These are phyloP conservation scores for Drosophila tristis DNA, from an alignment of 1,140 invertebrate genomes.

Conservation along the genomic window DNA sequence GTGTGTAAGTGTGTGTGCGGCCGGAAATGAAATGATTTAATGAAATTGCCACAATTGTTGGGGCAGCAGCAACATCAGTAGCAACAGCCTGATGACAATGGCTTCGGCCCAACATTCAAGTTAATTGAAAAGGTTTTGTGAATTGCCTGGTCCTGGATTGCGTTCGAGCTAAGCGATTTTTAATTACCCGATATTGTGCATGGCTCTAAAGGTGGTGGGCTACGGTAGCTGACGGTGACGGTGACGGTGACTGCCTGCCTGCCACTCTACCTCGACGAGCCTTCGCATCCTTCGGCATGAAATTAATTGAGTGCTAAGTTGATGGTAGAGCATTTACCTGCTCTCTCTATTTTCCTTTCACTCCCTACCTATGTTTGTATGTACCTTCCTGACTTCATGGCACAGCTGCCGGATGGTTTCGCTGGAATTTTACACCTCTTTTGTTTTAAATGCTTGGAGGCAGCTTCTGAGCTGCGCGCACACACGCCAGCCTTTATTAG, in stretches of 20 bases:
- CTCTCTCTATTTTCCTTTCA: slow-evolving; percentile 10
- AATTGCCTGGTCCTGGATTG: slow-evolving; percentile 16
- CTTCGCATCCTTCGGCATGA: slow-evolving; percentile 26
- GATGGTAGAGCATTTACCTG: slow-evolving; percentile 41
- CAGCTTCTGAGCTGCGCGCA: slow-evolving; percentile 15
- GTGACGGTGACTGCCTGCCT: neutral
- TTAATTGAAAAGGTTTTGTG: slow-evolving; percentile 72
- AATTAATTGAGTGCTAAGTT: slow-evolving; percentile 72
- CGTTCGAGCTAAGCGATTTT: slow-evolving; percentile 63
- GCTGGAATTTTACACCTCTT: slow-evolving; percentile 49
- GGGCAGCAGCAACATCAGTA: slow-evolving; percentile 38
- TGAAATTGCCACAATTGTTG: slow-evolving; percentile 75
- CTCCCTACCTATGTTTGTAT: slow-evolving; percentile 1
- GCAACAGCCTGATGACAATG: slow-evolving; percentile 41
- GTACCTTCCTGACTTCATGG: neutral
- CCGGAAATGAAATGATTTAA: slow-evolving; percentile 82
- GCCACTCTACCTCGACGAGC: neutral
- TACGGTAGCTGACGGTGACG: neutral
- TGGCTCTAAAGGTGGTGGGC: slow-evolving; percentile 20
- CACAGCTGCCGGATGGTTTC: slow-evolving; percentile 27
- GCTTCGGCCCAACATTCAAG: slow-evolving; percentile 57
- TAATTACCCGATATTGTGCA: slow-evolving; percentile 70
- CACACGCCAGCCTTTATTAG: slow-evolving; percentile 34
- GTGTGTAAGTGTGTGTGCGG: slow-evolving; percentile 27
- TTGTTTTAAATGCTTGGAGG: slow-evolving; percentile 39